Conservation (phyloP, 2,797 vertebrate species). For the Macrochelys suwanniensis region DNA sequence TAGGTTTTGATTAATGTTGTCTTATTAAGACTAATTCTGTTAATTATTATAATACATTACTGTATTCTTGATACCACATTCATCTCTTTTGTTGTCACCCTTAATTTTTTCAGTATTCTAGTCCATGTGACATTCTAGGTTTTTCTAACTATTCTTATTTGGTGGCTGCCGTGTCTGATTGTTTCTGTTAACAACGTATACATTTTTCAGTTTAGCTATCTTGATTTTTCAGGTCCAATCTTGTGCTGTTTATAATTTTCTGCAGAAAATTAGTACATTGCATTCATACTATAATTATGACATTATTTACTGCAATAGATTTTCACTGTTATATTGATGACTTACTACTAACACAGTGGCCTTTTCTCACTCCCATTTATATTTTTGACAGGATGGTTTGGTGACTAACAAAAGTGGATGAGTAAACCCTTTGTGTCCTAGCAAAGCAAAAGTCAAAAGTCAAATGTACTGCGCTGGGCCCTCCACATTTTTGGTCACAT, state of each 20-base stretch:
- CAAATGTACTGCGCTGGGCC: neutral
- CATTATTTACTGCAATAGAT: constrained; percentile 27
- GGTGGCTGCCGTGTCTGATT: neutral
- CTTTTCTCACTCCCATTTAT: neutral
- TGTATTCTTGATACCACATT: neutral
- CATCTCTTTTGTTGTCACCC: neutral
- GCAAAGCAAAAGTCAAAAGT: neutral
- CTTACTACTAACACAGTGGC: neutral
- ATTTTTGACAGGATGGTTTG: constrained; percentile 20
- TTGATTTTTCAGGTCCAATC: neutral
- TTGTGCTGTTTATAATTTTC: neutral
- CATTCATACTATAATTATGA: neutral
- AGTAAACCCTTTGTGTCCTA: constrained; percentile 14
- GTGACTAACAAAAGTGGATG: constrained; percentile 3
- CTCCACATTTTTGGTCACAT: neutral
- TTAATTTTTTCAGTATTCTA: neutral
- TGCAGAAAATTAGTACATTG: neutral
- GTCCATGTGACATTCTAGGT: neutral
- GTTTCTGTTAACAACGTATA: neutral
- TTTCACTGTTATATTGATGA: neutral
- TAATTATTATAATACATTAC: neutral
- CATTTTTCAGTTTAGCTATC: neutral
- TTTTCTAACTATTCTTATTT: neutral
- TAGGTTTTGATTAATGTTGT: neutral
- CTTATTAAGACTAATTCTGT: neutral